Evolutionary conservation across 2,113 vertebrate genomes (phyloP).

Genomic region (Thunnus thynnus): DNA sequence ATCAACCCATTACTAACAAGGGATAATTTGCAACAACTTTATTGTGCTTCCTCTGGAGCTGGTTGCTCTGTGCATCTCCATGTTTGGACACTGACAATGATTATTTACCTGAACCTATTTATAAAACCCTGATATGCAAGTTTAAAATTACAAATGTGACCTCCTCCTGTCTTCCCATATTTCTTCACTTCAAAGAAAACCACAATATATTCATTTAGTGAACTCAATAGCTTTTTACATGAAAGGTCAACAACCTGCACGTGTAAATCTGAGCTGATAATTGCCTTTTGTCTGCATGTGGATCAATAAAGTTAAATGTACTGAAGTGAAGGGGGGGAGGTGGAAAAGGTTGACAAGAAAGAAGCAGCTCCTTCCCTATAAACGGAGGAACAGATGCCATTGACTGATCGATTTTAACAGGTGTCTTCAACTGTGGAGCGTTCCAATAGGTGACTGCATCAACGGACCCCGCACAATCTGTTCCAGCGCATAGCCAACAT

Average conservation of each 20-base stretch:
- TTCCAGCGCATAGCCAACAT: conserved; percentile 58
- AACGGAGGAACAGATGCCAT: conserved; percentile 68
- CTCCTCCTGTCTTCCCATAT: conserved; percentile 49
- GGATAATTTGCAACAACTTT: conserved; percentile 40
- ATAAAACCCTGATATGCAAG: conserved; percentile 33
- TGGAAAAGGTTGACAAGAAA: conserved; percentile 32
- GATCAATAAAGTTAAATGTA: conserved; percentile 94
- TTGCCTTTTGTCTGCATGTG: conserved; percentile 89
- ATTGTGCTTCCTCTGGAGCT: conserved; percentile 29
- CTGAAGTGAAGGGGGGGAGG: conserved; percentile 78
- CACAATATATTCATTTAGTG: conserved; percentile 90
- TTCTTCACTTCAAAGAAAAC: conserved; percentile 77
- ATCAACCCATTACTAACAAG: conserved; percentile 72
- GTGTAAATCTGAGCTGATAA: conserved; percentile 94
- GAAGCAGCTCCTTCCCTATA: conserved; percentile 75
- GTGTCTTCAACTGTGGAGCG: conserved; percentile 67
- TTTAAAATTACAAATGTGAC: neutral
- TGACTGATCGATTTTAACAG: conserved; percentile 69
- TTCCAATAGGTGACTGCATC: conserved; percentile 66
- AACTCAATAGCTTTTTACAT: conserved; percentile 92
- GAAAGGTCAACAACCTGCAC: conserved; percentile 91
- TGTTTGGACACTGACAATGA: conserved; percentile 47
- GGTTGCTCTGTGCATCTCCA: conserved; percentile 32
- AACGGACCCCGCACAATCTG: conserved; percentile 49
- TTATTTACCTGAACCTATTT: conserved; percentile 44